Percentiles rank a stretch among this genome's conserved stretches.
These are phyloP conservation scores for Pilophorus perplexus DNA, from an alignment of 2,888 invertebrate genomes.

Conservation along the genomic window DNA sequence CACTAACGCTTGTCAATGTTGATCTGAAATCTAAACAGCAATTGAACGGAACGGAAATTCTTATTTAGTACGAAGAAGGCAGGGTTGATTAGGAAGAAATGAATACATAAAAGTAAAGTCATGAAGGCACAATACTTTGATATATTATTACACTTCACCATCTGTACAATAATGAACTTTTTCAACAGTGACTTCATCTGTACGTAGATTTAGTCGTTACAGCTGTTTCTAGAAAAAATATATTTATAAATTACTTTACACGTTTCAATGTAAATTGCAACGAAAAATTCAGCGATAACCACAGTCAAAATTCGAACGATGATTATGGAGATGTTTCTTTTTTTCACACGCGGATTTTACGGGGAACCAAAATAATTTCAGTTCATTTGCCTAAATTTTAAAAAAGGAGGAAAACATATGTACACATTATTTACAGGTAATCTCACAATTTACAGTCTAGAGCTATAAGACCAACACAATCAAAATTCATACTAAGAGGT, in stretches of 20 bases:
- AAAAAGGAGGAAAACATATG: too few species aligned
- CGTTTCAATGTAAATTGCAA: conserved; percentile 7
- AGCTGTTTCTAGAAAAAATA: conserved; percentile 39
- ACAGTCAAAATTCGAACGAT: conserved; percentile 11
- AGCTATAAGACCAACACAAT: not conserved
- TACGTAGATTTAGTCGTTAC: conserved; percentile 33
- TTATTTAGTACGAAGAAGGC: too few species aligned
- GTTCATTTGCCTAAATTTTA: conserved; percentile 13
- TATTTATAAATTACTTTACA: conserved; percentile 35
- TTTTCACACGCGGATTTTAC: too few species aligned
- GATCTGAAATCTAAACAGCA: too few species aligned
- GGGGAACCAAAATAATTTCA: conserved; percentile 8
- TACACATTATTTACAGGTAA: conserved; percentile 15
- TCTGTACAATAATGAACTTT: conserved; percentile 35
- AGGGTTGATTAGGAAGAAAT: too few species aligned
- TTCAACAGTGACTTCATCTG: conserved; percentile 28
- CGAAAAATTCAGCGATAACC: conserved; percentile 26
- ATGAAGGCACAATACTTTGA: conserved; percentile 41
- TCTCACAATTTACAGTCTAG: conserved; percentile 18
- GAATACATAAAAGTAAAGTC: too few species aligned
- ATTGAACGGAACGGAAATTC: too few species aligned
- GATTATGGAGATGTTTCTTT: conserved; percentile 6
- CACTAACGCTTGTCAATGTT: too few species aligned
- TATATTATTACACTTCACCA: conserved; percentile 35
- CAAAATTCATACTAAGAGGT: too few species aligned